These are phyloP conservation scores for Drymonia ruficornis DNA, from an alignment of 2,888 invertebrate species.

Conservation along the genomic window DNA sequence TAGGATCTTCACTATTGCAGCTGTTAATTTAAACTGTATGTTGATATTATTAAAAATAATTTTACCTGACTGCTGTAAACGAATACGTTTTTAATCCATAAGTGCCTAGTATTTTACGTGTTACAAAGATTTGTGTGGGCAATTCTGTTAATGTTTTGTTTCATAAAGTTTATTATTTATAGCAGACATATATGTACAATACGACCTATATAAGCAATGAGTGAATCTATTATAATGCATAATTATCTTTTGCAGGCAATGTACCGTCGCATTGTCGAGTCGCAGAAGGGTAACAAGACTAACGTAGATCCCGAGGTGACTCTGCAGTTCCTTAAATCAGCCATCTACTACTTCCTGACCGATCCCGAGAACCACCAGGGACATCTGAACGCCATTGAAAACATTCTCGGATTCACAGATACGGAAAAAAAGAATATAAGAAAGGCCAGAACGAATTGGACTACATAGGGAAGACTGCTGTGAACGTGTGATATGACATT, in stretches of 20 bases:
- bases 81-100: too few relatives aligned
- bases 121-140: neutral
- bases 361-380: conserved; percentile 95
- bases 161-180: neutral
- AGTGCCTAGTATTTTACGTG: too few relatives aligned
- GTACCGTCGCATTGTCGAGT: conserved; percentile 92
- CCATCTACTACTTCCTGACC: conserved; percentile 96
- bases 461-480: conserved; percentile 69
- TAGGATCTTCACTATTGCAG: too few relatives aligned
- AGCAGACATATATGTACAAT: neutral
- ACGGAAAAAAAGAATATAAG: conserved; percentile 92
- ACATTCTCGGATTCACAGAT: conserved; percentile 94
- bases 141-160: neutral
- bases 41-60: too few relatives aligned
- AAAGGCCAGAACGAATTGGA: conserved; percentile 82
- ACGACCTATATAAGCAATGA: neutral
- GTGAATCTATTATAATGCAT: neutral
- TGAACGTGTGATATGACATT: conserved; percentile 72
- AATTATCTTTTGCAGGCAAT: conserved; percentile 87
- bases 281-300: conserved; percentile 88
- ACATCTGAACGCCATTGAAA: conserved; percentile 95
- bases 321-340: conserved; percentile 96
- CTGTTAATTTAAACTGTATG: too few relatives aligned
- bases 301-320: conserved; percentile 96
- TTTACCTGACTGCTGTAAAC: too few relatives aligned